Evolutionary conservation across 2,113 vertebrate species (phyloP), one percentile per base, ranked within the genome.

Genomic region (Regulus satrapa): DNA sequence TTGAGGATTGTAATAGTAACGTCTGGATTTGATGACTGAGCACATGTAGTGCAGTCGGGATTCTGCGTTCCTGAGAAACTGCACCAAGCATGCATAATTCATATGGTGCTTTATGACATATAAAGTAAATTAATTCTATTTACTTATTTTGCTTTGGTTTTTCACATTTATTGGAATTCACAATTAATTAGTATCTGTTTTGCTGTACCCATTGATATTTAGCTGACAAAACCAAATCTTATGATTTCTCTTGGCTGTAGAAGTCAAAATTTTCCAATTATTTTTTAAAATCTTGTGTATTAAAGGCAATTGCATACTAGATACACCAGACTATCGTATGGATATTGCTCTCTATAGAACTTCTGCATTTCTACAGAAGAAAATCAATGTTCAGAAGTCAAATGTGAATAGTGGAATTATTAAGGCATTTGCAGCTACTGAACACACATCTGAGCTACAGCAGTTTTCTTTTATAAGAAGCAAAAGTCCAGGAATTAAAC

Each of bases 11-110:
- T 32, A 85, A 77, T 5, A 92, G 28, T 18, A 77, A 17, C 0
- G 2, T 45, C n/a, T 48, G 46, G 21, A 81, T 78, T 48, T 66
- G 20, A 74, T 54, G 36, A 88, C 34, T 23, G 8, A 85, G 12
- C 15, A 54, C 0, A 3, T 18, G 9, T 38, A 36, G 12, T 18
- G 8, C 7, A 68, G 24, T 68, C 8, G 14, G 34, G 0, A 0
- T 48, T 87, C 38, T 78, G 54, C 4, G 4, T 29, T 89, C 32
- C 69, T 48, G 40, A 87, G 10, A 74, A 95, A 87, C 17, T 58
- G 32, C 49, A 86, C 18, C 4, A 15, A 59, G 13, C 28, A 55
- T 21, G 28, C 15, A 56, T 52, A 80, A 77, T 28, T 80, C 6
- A 73, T 86, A 34, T 88, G 31, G 55, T 3, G 2, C 59, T 79